These are phyloP conservation scores for Chionomys nivalis DNA, from an alignment of 2,113 vertebrate genomes.

Conservation along the genomic window DNA sequence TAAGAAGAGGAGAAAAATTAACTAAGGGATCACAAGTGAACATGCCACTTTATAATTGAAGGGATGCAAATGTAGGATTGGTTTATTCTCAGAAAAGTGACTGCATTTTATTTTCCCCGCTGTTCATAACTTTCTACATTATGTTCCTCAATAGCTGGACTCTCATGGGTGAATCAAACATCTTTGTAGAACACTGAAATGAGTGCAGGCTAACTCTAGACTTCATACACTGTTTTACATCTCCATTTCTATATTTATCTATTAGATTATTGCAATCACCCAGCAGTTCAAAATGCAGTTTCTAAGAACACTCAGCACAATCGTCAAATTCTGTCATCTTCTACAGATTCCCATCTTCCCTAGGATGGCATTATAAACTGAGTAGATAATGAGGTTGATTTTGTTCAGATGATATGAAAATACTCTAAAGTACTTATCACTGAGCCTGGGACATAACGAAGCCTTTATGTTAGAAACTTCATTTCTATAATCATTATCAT, in stretches of 20 bases:
- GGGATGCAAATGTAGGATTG: background rate
- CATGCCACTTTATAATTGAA: background rate
- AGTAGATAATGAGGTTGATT: slow-evolving; percentile 13
- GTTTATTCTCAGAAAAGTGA: background rate
- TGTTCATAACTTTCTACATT: background rate
- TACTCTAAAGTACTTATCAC: background rate
- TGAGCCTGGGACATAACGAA: background rate
- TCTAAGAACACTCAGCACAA: background rate
- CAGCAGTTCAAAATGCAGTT: background rate
- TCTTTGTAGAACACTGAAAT: background rate
- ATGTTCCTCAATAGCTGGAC: background rate
- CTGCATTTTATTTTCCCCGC: background rate
- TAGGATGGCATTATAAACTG: background rate
- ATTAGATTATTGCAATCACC: background rate
- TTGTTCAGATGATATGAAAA: slow-evolving; percentile 4
- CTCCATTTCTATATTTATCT: background rate
- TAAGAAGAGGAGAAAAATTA: background rate
- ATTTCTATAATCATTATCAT: background rate
- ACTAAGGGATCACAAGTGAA: background rate
- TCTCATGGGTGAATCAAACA: background rate
- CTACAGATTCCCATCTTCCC: background rate
- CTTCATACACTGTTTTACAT: background rate
- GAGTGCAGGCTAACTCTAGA: background rate
- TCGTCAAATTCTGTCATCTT: background rate
- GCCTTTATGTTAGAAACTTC: slow-evolving; percentile 25